Percentiles rank a stretch among this genome's conserved stretches.
Evolutionary conservation across 2,113 vertebrate species (phyloP).

Genomic region (Pachycephala philippinensis): DNA sequence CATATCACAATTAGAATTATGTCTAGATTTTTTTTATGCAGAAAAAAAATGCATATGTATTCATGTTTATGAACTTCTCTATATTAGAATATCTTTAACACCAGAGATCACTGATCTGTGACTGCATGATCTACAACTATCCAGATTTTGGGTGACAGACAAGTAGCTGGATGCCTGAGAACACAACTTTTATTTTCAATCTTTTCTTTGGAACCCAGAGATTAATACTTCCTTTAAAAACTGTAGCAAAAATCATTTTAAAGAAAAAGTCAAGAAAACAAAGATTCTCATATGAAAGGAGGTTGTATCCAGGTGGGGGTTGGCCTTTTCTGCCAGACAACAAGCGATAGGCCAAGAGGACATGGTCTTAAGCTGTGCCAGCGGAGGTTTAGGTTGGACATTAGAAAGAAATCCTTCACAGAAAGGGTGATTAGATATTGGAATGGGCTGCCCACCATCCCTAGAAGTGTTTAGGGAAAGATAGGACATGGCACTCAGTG

Average conservation of each 20-base stretch:
- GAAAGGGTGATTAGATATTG: not conserved
- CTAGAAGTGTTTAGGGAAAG: not conserved
- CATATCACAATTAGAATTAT: not conserved
- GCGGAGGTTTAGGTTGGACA: not conserved
- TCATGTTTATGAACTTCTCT: not conserved
- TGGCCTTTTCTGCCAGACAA: not conserved
- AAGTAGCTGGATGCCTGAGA: not conserved
- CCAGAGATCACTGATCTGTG: not conserved
- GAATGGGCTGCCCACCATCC: rapidly evolving
- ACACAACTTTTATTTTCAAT: not conserved
- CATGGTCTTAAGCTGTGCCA: not conserved
- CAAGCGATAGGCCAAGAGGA: rapidly evolving
- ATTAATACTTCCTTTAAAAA: not conserved
- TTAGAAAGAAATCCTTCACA: not conserved
- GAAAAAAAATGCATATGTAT: not conserved
- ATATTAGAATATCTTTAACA: not conserved
- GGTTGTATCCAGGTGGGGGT: not conserved
- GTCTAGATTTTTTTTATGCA: not conserved
- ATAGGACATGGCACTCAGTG: not conserved
- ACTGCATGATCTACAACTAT: not conserved
- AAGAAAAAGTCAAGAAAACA: not conserved
- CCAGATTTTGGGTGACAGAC: not conserved
- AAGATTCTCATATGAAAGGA: not conserved
- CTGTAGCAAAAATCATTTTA: not conserved
- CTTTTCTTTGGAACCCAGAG: not conserved